Percentiles rank a stretch among this genome's conserved stretches.
Conservation (phyloP, 2,797 vertebrate genomes). For the Mallotus villosus region DNA sequence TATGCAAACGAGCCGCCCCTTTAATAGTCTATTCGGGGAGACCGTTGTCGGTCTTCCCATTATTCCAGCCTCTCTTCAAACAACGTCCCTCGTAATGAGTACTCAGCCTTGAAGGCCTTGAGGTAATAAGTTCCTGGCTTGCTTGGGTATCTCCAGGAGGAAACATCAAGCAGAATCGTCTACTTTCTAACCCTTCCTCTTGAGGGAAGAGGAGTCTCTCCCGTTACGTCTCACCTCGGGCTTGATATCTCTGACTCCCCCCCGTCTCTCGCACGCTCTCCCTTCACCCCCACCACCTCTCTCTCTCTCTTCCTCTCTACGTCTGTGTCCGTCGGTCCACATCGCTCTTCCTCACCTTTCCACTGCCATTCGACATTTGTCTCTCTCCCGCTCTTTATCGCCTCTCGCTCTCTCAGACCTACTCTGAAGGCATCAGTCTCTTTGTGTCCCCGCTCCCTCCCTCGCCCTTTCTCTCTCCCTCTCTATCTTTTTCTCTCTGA, state of each 20-base stretch:
- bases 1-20: neutral
- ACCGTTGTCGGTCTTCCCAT: no score
- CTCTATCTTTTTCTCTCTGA: constrained; percentile 23
- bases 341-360: constrained; percentile 42
- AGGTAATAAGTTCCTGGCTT: constrained; percentile 6
- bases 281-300: constrained; percentile 15
- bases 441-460: constrained; percentile 37
- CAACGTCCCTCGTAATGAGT: constrained; percentile 40
- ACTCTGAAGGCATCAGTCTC: constrained; percentile 34
- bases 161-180: constrained; percentile 45
- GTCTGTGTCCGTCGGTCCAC: constrained; percentile 21
- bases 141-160: neutral
- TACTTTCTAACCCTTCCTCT: constrained; percentile 60
- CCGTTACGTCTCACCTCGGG: constrained; percentile 23
- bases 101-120: constrained; percentile 45
- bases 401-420: constrained; percentile 15
- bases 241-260: constrained; percentile 27
- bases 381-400: constrained; percentile 35
- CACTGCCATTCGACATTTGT: constrained; percentile 25
- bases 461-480: constrained; percentile 26
- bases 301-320: constrained; percentile 3
- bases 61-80: constrained; percentile 29
- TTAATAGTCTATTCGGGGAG: no score
- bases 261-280: constrained; percentile 11
- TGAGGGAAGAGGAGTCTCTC: constrained; percentile 51